These are phyloP conservation scores for Thamnaconus septentrionalis DNA, from an alignment of 2,113 vertebrate species.

Conservation along the genomic window DNA sequence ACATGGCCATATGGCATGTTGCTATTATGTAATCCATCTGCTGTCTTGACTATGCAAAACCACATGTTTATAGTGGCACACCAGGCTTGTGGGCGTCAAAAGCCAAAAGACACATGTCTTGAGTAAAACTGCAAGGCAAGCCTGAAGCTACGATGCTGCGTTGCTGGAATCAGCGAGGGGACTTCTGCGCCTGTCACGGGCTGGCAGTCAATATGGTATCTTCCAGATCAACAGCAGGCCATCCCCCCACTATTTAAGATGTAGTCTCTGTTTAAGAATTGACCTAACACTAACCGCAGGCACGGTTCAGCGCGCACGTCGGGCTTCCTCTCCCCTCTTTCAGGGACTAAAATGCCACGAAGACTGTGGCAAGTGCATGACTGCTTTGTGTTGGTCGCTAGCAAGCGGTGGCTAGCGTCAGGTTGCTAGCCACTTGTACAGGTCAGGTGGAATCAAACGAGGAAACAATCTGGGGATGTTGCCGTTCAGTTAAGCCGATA, in stretches of 20 bases:
- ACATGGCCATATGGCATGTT: too few species aligned
- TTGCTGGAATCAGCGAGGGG: neutral
- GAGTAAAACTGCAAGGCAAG: neutral
- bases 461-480: slow-evolving; percentile 25
- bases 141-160: neutral
- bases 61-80: neutral
- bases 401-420: slow-evolving; percentile 29
- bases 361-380: neutral
- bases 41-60: slow-evolving; percentile 3
- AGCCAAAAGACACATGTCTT: neutral
- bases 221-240: slow-evolving; percentile 56
- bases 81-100: neutral
- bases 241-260: slow-evolving; percentile 8
- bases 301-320: too few species aligned
- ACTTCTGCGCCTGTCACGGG: neutral
- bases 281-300: too few species aligned
- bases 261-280: slow-evolving; percentile 16
- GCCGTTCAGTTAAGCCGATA: neutral
- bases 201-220: slow-evolving; percentile 48
- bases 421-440: slow-evolving; percentile 37
- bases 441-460: slow-evolving; percentile 46
- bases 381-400: slow-evolving; percentile 12
- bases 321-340: too few species aligned
- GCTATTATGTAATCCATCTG: slow-evolving; percentile 47
- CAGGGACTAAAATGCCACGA: too few species aligned